A percentile compares a stretch with the other conserved stretches of the same genome.
phyloP scores from a whole-genome alignment of 2,888 invertebrate genomes.

The Gortyna flavago region DNA sequence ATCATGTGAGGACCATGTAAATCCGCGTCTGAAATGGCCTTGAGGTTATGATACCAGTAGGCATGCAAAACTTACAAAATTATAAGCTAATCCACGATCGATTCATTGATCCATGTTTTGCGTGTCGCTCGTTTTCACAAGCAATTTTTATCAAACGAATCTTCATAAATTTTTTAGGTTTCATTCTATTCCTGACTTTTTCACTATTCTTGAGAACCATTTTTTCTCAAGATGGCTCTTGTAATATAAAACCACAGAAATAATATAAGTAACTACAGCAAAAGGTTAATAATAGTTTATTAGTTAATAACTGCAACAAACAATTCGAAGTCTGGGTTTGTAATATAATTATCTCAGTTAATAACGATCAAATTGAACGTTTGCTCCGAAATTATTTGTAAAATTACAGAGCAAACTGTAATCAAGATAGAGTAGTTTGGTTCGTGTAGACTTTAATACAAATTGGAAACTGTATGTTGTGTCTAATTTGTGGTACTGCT shows the following conservation, averaged over 20 bases:
- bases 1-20: too few species aligned
- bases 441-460: neutral
- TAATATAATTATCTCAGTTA: neutral
- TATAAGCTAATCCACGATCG: neutral
- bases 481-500: conserved; percentile 9
- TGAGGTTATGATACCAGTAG: too few species aligned
- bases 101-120: neutral
- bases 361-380: neutral
- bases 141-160: neutral
- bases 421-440: neutral
- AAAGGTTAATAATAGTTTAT: neutral
- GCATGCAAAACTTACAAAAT: neutral
- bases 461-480: conserved; percentile 1
- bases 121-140: neutral
- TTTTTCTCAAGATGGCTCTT: neutral
- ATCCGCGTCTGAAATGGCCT: too few species aligned
- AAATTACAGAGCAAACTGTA: neutral
- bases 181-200: neutral
- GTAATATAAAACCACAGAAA: neutral
- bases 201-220: neutral
- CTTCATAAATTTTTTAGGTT: neutral
- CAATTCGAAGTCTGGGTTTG: neutral
- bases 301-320: neutral
- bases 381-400: neutral
- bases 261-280: neutral